Percentiles rank a stretch among this genome's conserved stretches.
Conservation (phyloP, 2,888 invertebrate genomes). For the Doris montereyensis region DNA sequence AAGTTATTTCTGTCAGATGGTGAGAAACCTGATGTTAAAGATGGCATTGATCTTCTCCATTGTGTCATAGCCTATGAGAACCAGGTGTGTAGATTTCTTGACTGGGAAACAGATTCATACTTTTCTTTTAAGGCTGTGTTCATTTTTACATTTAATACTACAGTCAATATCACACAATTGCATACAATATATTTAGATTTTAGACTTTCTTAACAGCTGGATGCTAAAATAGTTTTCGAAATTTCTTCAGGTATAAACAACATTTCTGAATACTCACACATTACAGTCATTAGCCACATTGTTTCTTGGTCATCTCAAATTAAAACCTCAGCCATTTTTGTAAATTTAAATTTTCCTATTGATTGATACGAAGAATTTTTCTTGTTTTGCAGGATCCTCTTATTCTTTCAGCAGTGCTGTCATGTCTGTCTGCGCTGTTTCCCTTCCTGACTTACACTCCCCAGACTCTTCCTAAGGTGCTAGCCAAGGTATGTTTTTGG, state of each 20-base stretch:
- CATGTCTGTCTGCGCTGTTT: slow-evolving; percentile 92
- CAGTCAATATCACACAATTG: too few species aligned
- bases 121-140: neutral
- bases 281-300: too few species aligned
- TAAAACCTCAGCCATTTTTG: neutral
- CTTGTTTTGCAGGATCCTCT: slow-evolving; percentile 79
- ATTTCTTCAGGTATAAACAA: too few species aligned
- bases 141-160: too few species aligned
- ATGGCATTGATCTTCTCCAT: slow-evolving; percentile 84
- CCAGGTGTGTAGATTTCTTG: too few species aligned
- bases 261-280: too few species aligned
- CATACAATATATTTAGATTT: too few species aligned
- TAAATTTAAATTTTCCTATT: neutral
- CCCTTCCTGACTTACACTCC: slow-evolving; percentile 91
- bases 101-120: neutral
- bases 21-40: slow-evolving; percentile 79
- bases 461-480: slow-evolving; percentile 82
- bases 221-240: too few species aligned
- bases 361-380: neutral
- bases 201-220: too few species aligned
- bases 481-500: slow-evolving; percentile 79
- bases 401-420: slow-evolving; percentile 87
- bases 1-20: slow-evolving; percentile 80
- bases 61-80: slow-evolving; percentile 84
- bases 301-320: too few species aligned